phyloP scores from a whole-genome alignment of 2,888 invertebrate genomes.

The Diarsia dahlii region DNA sequence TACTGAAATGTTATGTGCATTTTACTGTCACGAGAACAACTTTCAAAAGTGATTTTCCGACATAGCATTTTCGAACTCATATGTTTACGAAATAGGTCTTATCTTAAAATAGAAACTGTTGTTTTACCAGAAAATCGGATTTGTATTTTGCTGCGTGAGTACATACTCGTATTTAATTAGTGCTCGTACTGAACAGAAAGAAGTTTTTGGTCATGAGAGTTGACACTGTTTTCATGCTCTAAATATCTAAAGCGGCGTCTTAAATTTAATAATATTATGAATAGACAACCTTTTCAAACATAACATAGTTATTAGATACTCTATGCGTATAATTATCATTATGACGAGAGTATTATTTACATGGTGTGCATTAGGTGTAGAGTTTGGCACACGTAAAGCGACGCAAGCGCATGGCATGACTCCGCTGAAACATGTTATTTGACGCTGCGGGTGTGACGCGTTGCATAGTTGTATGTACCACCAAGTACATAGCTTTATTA shows the following conservation, averaged over 20 bases:
- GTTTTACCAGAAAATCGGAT: too few species aligned
- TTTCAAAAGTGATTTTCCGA: too few species aligned
- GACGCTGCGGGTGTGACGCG: constrained; percentile 40
- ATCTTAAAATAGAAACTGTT: too few species aligned
- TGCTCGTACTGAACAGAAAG: background rate
- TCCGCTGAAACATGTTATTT: constrained; percentile 39
- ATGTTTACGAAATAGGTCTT: too few species aligned
- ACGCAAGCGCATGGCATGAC: constrained; percentile 21
- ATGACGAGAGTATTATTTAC: background rate
- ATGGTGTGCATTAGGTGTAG: constrained; percentile 10
- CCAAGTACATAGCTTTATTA: constrained; percentile 44
- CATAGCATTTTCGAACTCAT: too few species aligned
- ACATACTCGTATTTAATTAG: too few species aligned
- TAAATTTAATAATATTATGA: background rate
- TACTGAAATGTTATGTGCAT: background rate
- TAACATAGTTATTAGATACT: background rate
- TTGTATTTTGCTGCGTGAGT: too few species aligned
- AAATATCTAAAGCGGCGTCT: background rate
- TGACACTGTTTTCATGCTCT: background rate
- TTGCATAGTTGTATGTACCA: constrained; percentile 34
- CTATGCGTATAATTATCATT: background rate
- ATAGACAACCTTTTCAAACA: background rate
- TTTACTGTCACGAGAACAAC: background rate
- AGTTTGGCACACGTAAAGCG: constrained; percentile 32
- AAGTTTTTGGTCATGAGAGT: background rate